Conservation (phyloP, 64 coral and sea anemone genomes). For the Montipora efflorescens region DNA sequence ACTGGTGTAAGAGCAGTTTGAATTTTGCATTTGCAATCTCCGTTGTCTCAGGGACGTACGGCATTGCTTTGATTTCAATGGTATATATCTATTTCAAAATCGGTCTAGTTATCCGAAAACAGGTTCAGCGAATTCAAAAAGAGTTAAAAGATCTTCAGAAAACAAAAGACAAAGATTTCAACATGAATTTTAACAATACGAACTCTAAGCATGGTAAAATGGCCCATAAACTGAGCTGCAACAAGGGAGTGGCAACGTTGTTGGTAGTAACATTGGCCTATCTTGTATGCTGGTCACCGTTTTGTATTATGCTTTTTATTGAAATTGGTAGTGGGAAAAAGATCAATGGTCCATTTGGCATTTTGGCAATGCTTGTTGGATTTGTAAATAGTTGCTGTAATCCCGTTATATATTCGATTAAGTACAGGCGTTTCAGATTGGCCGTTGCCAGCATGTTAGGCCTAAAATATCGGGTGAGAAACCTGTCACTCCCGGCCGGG, state of each 20-base stretch:
- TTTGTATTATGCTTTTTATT: constrained; percentile 80
- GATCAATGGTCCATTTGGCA: constrained; percentile 3
- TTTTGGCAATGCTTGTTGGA: constrained; percentile 67
- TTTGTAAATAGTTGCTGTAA: constrained; percentile 83
- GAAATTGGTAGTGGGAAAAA: constrained; percentile 72
- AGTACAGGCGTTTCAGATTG: constrained; percentile 71
- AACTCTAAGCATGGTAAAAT: not conserved
- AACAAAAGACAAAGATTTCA: not conserved
- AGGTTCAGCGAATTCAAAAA: constrained; percentile 34
- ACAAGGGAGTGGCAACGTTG: constrained; percentile 70
- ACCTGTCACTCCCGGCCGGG: not conserved
- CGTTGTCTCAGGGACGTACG: constrained; percentile 79
- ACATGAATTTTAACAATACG: not conserved
- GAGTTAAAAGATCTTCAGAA: not conserved
- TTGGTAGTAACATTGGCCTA: constrained; percentile 62
- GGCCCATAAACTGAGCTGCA: not conserved
- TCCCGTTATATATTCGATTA: constrained; percentile 76
- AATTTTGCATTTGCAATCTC: constrained; percentile 86
- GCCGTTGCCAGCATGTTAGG: constrained; percentile 32
- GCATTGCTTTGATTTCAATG: constrained; percentile 72
- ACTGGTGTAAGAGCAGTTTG: constrained; percentile 65
- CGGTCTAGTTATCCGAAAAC: constrained; percentile 46
- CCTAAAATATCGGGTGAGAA: not conserved
- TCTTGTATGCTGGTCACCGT: constrained; percentile 79
- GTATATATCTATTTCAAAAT: constrained; percentile 69